phyloP scores from a whole-genome alignment of 92 coral and sea anemone genomes.

The Metridium senile region DNA sequence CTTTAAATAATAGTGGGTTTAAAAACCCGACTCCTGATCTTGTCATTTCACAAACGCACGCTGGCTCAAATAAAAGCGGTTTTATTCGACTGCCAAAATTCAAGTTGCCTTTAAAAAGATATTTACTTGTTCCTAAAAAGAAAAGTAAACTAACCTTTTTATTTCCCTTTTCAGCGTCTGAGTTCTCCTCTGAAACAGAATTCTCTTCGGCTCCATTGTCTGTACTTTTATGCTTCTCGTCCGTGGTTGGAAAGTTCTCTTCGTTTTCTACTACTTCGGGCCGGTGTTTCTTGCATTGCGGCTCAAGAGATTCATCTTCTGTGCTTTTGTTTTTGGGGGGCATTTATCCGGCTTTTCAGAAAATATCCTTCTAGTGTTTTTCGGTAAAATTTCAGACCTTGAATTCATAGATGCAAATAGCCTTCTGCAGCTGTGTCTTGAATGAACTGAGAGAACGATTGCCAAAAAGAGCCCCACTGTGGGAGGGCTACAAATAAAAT shows the following conservation, averaged over 20 bases:
- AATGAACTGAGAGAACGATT: conserved; percentile 32
- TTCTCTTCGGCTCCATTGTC: conserved; percentile 36
- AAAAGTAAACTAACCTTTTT: conserved; percentile 25
- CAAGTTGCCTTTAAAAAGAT: too few species aligned
- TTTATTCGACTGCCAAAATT: too few species aligned
- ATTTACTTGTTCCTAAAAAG: not conserved
- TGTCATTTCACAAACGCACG: too few species aligned
- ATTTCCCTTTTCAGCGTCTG: conserved; percentile 10
- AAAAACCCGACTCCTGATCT: too few species aligned
- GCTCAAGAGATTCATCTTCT: conserved; percentile 59
- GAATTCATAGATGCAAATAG: conserved; percentile 34
- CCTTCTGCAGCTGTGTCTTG: conserved; percentile 38
- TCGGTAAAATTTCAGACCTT: conserved; percentile 15
- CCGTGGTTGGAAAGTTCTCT: not conserved
- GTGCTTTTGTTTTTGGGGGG: conserved; percentile 72
- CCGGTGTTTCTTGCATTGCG: conserved; percentile 71
- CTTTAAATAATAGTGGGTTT: too few species aligned
- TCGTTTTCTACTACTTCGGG: conserved; percentile 47
- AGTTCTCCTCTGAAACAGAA: conserved; percentile 30
- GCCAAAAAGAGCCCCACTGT: not conserved
- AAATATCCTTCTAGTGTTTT: conserved; percentile 17
- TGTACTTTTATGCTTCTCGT: conserved; percentile 19
- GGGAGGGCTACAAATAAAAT: not conserved
- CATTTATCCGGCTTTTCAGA: conserved; percentile 41
- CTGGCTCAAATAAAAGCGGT: too few species aligned